phyloP scores from a whole-genome alignment of 2,888 invertebrate genomes.

The Sipha maydis region DNA sequence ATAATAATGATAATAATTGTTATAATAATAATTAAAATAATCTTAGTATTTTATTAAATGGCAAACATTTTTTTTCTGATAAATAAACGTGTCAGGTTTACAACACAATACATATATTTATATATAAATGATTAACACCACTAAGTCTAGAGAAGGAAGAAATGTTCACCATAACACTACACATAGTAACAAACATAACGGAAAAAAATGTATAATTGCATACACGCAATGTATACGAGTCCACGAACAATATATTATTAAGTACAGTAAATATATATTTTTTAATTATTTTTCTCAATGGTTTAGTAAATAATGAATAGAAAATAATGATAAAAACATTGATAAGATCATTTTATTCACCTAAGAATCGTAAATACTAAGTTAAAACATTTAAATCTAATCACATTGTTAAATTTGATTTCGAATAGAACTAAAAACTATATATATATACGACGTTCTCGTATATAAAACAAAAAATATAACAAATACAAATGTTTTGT shows the following conservation, averaged over 20 bases:
- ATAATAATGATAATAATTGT: conserved; percentile 10
- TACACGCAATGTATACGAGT: background rate
- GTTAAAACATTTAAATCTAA: conserved; percentile 23
- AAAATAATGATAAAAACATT: background rate
- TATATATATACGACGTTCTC: conserved; percentile 39
- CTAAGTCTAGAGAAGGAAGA: conserved; percentile 24
- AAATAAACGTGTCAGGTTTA: background rate
- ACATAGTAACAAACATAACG: background rate
- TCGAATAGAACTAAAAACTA: conserved; percentile 31
- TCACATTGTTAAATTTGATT: conserved; percentile 29
- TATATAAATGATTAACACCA: background rate
- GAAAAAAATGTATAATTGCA: background rate
- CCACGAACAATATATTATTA: background rate
- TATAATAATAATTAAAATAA: conserved; percentile 12
- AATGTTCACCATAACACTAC: background rate
- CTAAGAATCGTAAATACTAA: background rate
- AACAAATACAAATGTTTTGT: conserved; percentile 21
- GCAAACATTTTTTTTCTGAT: conserved; percentile 18
- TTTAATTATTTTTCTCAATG: background rate
- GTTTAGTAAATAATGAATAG: conserved; percentile 14
- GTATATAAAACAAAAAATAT: too few species aligned
- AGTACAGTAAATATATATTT: background rate
- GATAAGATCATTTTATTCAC: background rate
- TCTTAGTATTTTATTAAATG: conserved; percentile 37
- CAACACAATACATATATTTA: background rate